phyloP scores from a whole-genome alignment of 2,797 vertebrate genomes.

The Danio aesculapii region DNA sequence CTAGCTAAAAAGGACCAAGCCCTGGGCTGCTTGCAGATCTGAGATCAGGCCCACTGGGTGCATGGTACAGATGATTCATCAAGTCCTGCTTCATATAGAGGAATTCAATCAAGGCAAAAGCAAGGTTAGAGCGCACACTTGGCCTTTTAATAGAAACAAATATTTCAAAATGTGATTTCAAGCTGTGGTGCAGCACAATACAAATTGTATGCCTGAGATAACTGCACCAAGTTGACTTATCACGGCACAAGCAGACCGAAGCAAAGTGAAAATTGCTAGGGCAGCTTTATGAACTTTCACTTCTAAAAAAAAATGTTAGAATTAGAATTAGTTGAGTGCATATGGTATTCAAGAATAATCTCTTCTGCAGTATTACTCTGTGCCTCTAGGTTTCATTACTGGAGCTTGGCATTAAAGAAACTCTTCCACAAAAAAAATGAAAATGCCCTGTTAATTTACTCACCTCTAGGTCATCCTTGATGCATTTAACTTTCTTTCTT shows the following conservation, averaged over 20 bases:
- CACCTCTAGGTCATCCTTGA: no score
- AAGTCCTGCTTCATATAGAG: conserved; percentile 41
- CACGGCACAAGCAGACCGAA: conserved; percentile 22
- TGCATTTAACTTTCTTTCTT: no score
- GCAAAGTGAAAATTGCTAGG: conserved; percentile 22
- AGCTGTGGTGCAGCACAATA: conserved; percentile 26
- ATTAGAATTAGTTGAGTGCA: neutral
- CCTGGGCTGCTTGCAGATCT: conserved; percentile 41
- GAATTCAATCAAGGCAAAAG: conserved; percentile 40
- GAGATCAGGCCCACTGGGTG: conserved; percentile 45
- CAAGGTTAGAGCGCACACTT: conserved; percentile 25
- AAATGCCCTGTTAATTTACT: no score
- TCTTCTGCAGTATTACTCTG: neutral
- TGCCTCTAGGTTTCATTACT: neutral
- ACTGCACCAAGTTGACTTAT: conserved; percentile 12
- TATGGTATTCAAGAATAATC: neutral
- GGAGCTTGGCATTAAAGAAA: neutral
- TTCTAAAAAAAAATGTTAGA: neutral
- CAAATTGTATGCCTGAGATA: conserved; percentile 38
- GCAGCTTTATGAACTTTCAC: neutral
- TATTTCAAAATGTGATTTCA: conserved; percentile 39
- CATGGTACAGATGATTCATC: conserved; percentile 45
- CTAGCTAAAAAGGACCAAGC: conserved; percentile 58
- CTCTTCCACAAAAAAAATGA: no score
- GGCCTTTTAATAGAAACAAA: conserved; percentile 44